Percentiles rank a stretch among this genome's conserved stretches.
Evolutionary conservation across 2,797 vertebrate species (phyloP).

Genomic region (Xerus rutilus): DNA sequence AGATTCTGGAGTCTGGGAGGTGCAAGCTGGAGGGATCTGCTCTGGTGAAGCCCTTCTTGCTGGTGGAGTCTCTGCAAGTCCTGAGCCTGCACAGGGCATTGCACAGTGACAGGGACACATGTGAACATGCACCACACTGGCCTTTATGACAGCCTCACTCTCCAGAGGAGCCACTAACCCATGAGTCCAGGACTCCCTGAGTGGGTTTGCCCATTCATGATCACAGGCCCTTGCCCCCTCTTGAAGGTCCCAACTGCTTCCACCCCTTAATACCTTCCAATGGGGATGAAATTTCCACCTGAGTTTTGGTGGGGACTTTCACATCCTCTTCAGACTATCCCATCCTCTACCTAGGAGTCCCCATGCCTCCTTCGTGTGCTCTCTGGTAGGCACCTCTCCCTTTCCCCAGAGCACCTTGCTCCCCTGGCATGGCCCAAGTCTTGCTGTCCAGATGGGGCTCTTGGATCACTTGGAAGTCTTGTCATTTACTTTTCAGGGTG

Average conservation of each 20-base stretch:
- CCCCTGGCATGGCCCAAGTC: fast-evolving
- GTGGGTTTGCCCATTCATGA: not conserved
- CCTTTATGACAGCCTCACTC: not conserved
- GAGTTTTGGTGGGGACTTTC: not conserved
- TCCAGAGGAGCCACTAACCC: not conserved
- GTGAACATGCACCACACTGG: not conserved
- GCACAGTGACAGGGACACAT: not conserved
- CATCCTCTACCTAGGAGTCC: not conserved
- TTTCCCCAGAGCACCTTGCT: no score
- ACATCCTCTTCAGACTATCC: no score
- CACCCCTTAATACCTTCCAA: no score
- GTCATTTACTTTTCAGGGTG: not conserved
- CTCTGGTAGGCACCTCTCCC: not conserved
- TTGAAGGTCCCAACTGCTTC: not conserved
- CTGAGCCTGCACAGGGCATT: not conserved
- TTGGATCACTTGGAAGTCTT: not conserved
- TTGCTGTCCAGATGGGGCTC: not conserved
- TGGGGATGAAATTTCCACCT: not conserved
- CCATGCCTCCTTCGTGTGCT: fast-evolving
- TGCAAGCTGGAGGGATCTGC: fast-evolving
- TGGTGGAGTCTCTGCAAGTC: not conserved
- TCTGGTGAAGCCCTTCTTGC: no score
- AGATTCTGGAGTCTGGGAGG: not conserved
- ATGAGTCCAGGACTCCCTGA: not conserved
- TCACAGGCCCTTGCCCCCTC: not conserved